Base-by-base conservation (phyloP, 2,113 vertebrate genomes). In the Grallaria varia region DNA sequence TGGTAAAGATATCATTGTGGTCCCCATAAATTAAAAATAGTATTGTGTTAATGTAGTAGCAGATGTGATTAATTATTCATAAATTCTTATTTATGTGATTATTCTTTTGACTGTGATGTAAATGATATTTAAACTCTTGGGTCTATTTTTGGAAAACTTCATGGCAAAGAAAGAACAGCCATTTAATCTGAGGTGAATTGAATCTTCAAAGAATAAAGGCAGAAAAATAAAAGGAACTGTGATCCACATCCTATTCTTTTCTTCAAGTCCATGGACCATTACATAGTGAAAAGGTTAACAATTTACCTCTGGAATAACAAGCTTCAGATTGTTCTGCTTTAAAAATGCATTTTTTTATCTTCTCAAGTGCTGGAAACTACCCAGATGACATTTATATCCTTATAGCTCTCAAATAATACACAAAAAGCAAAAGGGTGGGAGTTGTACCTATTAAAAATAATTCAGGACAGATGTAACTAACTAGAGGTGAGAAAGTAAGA, bases 81-180 rank as follows among this genome's bases (percentile, higher is more conserved):
- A 96, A 95, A 94, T 96, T 96, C 95, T 96, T 97, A 95, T 97
- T 98, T 97, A 95, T 94, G 81, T 97, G 91, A 98, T 97, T 97
- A 95, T 97, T 96, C 78, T 96, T 97, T 95, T 97, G 83, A 95
- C 67, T 97, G 45, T 21, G 53, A 95, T 97, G 89, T 96, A 94
- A 97, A 96, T 96, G 49, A 77, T 93, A 90, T 90, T 96, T 90
- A 92, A 93, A 93, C 60, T 39, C 67, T 83, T 68, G 42, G 18
- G 56, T 91, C 90, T 98, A 95, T 97, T 97, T 96, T 95, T 81
- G 64, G 95, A 97, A 94, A 71, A 53, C 31, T 8, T 89, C 87
- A 84, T 67, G 89, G 42, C 52, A 75, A 89, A 92, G 39, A 64
- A 93, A 96, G 68, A 79, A 56, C 42, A 84, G 27, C 37, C 47